Evolutionary conservation across 2,888 invertebrate species (phyloP).

Genomic region (Papilio protenor): DNA sequence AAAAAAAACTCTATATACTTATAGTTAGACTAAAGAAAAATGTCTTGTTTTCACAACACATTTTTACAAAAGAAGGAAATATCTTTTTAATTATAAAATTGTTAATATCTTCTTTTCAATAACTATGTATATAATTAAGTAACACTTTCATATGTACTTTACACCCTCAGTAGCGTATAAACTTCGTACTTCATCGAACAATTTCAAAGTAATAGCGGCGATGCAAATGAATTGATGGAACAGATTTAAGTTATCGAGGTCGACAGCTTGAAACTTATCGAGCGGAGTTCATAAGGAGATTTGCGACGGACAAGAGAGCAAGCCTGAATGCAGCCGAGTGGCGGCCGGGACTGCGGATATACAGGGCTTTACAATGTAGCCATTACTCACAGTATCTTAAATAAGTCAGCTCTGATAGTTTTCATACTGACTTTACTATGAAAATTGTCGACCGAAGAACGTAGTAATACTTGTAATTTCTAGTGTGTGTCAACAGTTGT

Average conservation of each 20-base stretch:
- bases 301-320: constrained; percentile 49
- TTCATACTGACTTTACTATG: background rate
- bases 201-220: constrained; percentile 22
- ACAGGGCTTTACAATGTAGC: constrained; percentile 46
- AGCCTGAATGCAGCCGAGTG: constrained; percentile 43
- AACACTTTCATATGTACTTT: background rate
- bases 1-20: too few species aligned
- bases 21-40: background rate
- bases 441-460: background rate
- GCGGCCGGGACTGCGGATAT: constrained; percentile 42
- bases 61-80: too few species aligned
- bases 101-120: background rate
- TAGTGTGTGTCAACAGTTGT: background rate
- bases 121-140: background rate
- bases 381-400: constrained; percentile 44
- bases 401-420: constrained; percentile 11
- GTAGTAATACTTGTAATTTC: background rate
- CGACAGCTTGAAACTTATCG: constrained; percentile 35
- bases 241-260: constrained; percentile 34
- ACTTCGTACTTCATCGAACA: constrained; percentile 16
- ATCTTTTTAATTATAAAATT: background rate
- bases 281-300: constrained; percentile 50
- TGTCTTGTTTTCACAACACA: too few species aligned
- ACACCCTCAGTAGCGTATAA: background rate
- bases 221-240: constrained; percentile 35